Percentiles rank a stretch among this genome's conserved stretches.
Conservation (phyloP, 1,140 invertebrate genomes). For the Bombus ignitus region DNA sequence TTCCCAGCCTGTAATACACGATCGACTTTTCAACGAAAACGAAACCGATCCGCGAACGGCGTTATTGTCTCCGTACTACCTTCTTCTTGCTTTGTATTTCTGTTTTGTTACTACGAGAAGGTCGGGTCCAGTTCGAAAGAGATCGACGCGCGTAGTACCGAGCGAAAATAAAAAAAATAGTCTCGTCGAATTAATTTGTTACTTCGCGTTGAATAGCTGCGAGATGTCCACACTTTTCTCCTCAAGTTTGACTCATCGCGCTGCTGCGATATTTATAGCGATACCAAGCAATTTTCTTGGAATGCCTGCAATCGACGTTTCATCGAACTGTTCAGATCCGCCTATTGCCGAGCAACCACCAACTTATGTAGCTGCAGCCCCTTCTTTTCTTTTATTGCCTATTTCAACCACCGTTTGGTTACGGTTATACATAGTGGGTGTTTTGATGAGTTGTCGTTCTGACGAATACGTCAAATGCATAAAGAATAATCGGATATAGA, state of each 20-base stretch:
- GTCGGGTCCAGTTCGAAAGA: not conserved
- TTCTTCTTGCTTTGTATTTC: not conserved
- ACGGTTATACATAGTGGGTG: not conserved
- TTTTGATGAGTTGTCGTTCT: too few species aligned
- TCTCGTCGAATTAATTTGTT: constrained; percentile 4
- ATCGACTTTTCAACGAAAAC: constrained; percentile 18
- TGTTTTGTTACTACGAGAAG: not conserved
- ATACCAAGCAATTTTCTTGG: constrained; percentile 19
- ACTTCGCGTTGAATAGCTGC: not conserved
- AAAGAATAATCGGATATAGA: not conserved
- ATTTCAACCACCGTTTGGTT: not conserved
- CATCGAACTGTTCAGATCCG: not conserved
- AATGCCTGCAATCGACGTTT: constrained; percentile 29
- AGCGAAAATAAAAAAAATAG: not conserved
- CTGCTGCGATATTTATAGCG: constrained; percentile 48
- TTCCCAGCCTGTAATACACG: constrained; percentile 49
- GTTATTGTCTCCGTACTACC: not conserved
- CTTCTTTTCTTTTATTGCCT: not conserved
- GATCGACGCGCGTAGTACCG: not conserved
- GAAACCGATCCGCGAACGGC: not conserved
- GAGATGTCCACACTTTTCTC: not conserved
- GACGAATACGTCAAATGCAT: not conserved
- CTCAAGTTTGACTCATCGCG: constrained; percentile 33
- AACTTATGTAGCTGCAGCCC: not conserved
- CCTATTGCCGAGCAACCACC: not conserved